phyloP scores from a whole-genome alignment of 2,888 invertebrate genomes.

The Antitype chi region DNA sequence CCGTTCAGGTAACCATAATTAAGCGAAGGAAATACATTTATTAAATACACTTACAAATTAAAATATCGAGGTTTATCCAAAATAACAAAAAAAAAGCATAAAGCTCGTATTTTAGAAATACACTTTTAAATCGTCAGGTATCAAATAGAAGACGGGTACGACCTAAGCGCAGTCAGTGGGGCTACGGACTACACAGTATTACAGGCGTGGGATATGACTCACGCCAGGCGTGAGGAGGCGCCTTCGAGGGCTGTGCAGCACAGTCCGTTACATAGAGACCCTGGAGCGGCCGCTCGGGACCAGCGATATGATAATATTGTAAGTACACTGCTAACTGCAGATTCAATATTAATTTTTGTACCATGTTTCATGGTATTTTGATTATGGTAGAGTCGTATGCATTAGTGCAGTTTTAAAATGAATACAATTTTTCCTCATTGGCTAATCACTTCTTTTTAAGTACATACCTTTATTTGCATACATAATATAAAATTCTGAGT shows the following conservation, averaged over 20 bases:
- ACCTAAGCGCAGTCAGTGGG: slow-evolving; percentile 91
- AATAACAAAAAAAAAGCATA: not conserved
- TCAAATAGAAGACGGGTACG: slow-evolving; percentile 92
- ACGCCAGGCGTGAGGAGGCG: slow-evolving; percentile 84
- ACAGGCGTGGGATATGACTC: slow-evolving; percentile 92
- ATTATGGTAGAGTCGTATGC: not conserved
- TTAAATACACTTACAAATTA: too few relatives aligned
- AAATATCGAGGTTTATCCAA: too few relatives aligned
- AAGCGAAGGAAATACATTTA: too few relatives aligned
- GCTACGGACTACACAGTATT: slow-evolving; percentile 93
- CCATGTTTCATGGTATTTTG: not conserved
- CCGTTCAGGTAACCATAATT: slow-evolving; percentile 86
- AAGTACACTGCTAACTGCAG: slow-evolving; percentile 48
- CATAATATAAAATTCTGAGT: not conserved
- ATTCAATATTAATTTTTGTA: not conserved
- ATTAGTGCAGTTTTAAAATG: not conserved
- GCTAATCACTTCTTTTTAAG: not conserved
- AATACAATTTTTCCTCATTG: slow-evolving; percentile 1
- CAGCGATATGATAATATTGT: slow-evolving; percentile 88
- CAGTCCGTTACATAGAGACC: slow-evolving; percentile 88
- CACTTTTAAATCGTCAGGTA: slow-evolving; percentile 74
- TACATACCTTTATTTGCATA: not conserved
- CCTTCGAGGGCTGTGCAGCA: slow-evolving; percentile 87
- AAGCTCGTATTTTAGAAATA: not conserved
- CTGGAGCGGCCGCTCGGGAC: slow-evolving; percentile 83